A percentile compares a stretch with the other conserved stretches of the same genome.
Evolutionary conservation across 1,140 invertebrate species (phyloP).

Genomic region (Drosophila rufa): DNA sequence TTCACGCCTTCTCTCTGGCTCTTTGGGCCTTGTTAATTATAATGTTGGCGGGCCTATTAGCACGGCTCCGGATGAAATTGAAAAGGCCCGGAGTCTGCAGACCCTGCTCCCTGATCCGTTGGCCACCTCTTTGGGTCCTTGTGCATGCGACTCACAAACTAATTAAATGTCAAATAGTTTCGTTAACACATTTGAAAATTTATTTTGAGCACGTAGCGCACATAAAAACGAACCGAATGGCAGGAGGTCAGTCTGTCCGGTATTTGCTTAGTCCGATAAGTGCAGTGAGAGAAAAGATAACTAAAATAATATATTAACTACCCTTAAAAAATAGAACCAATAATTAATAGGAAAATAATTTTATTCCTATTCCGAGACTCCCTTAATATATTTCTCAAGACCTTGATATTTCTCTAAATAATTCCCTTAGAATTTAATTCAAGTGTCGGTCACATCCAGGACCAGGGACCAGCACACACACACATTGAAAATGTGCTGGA

Average conservation of each 20-base stretch:
- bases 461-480: conserved; percentile 32
- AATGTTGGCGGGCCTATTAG: conserved; percentile 75
- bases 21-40: conserved; percentile 68
- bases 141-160: conserved; percentile 83
- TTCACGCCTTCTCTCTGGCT: conserved; percentile 19
- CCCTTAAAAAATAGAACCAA: no score
- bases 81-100: conserved; percentile 41
- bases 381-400: neutral
- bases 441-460: conserved; percentile 7
- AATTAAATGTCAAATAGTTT: conserved; percentile 85
- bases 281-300: neutral
- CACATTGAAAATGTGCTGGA: conserved; percentile 59
- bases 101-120: conserved; percentile 17
- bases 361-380: conserved; percentile 2
- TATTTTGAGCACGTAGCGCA: conserved; percentile 82
- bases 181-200: conserved; percentile 84
- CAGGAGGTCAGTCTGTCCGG: conserved; percentile 46
- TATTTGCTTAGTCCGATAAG: conserved; percentile 41
- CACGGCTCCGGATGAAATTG: conserved; percentile 56
- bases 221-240: conserved; percentile 69
- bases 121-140: conserved; percentile 68
- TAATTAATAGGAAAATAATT: no score
- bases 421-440: neutral
- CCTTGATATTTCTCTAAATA: neutral
- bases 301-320: no score